Evolutionary conservation across 2,888 invertebrate species (phyloP).

Genomic region (Petrolisthes manimaculis): DNA sequence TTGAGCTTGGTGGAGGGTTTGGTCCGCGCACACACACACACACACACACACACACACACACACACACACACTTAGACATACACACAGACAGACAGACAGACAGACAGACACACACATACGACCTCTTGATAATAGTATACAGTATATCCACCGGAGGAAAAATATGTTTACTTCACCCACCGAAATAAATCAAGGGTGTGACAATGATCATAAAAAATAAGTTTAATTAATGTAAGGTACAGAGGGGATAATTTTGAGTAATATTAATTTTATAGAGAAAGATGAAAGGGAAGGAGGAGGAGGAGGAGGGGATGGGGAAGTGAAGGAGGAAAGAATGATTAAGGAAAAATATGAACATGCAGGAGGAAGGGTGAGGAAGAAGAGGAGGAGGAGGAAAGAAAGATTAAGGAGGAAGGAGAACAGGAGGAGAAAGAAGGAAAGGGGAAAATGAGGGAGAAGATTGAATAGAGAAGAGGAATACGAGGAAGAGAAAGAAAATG

Average conservation of each 20-base stretch:
- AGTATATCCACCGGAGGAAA: background rate
- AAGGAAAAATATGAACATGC: background rate
- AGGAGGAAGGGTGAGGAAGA: background rate
- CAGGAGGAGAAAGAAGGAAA: background rate
- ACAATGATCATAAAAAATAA: background rate
- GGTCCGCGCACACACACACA: background rate
- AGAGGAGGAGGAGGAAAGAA: background rate
- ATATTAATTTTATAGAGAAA: background rate
- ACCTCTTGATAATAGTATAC: background rate
- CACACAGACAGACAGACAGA: constrained; percentile 13
- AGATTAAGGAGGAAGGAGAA: background rate
- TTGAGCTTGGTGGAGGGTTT: background rate
- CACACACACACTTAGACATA: constrained; percentile 1
- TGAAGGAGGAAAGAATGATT: background rate
- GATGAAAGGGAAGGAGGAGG: background rate
- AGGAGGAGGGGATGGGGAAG: background rate
- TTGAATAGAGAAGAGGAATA: background rate
- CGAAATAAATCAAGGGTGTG: background rate
- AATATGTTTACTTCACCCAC: background rate
- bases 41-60: constrained; percentile 22
- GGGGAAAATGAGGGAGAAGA: background rate
- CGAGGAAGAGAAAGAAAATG: background rate
- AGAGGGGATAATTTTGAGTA: background rate
- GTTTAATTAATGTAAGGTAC: background rate
- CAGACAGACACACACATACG: background rate